Evolutionary conservation across 1,140 invertebrate species (phyloP), one percentile per base, ranked within the genome.

Genomic region (Danaus melanippus): DNA sequence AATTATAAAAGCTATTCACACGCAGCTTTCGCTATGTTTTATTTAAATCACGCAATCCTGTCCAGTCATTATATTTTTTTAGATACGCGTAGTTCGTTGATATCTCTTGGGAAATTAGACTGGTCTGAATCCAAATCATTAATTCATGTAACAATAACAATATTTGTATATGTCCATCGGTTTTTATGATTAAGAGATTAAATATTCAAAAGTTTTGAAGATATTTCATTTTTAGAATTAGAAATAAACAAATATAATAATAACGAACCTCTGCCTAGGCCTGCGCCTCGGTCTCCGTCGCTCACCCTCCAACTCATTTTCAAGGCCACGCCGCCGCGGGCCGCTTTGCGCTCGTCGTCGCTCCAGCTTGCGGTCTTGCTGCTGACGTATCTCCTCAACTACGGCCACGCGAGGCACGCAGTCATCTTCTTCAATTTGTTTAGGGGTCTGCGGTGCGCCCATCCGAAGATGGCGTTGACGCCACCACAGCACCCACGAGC

Each of bases 401-500:
- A 82, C 61, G 60, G 72, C 75, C 74, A 83, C 70, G 41, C 67
- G 67, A 10, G 79, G 78, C 60, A 72, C 67, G 67, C 67, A 70
- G 17, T 81, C 82, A 77, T 85, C 75, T 46, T 84, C 77, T 53
- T 84, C 76, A 49, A 85, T 74, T 53, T 64, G 67, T 71, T 77
- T 83, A 53, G 75, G 82, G 75, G 75, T 85, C 76, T 83, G 82
- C 79, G 82, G 82, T 71, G 82, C 82, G 79, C 79, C 82, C 78
- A 83, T 83, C 81, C 81, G 75, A 79, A 84, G 77, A 82, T 80
- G 79, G 67, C 77, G 72, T 68, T 79, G 77, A 76, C 82, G 79
- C 79, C 79, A 83, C 82, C 82, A 83, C 82, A 85, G 71, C 60
- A 85, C 82, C 82, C 82, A 85, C 74, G 76, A 80, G 56, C 77